phyloP scores from a whole-genome alignment of 2,113 vertebrate genomes.

The Hirundichthys speculiger region DNA sequence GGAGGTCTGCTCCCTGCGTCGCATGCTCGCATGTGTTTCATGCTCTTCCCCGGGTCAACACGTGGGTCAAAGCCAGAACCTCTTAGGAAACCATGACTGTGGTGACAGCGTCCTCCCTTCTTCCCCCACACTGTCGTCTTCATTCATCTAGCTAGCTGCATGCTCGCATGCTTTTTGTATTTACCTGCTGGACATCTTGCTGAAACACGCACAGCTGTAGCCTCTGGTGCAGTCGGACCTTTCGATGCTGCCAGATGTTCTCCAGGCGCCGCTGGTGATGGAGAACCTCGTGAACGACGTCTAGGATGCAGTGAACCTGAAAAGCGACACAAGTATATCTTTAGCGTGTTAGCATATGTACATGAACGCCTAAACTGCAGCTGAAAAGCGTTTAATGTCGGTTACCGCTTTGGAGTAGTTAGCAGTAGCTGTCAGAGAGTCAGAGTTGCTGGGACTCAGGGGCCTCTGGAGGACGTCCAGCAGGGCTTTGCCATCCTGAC shows the following conservation, averaged over 20 bases:
- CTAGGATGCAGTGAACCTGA: conserved; percentile 92
- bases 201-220: conserved; percentile 98
- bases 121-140: background rate
- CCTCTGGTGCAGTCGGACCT: conserved; percentile 95
- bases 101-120: background rate
- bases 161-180: background rate
- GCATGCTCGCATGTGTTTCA: no score
- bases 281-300: conserved; percentile 95
- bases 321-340: background rate
- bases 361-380: fast-evolving
- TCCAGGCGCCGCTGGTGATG: conserved; percentile 96
- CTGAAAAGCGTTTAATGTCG: background rate
- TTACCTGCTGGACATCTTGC: conserved; percentile 97
- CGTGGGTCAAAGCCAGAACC: no score
- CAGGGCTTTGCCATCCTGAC: conserved; percentile 96
- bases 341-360: no score
- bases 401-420: conserved; percentile 96
- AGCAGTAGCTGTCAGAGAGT: conserved; percentile 95
- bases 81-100: no score
- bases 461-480: conserved; percentile 96
- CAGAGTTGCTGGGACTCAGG: conserved; percentile 92
- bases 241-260: conserved; percentile 97
- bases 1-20: no score
- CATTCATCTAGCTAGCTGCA: no score
- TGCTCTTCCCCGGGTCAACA: no score